Conservation (phyloP, 2,797 vertebrate genomes). For the Epinephelus coioides region DNA sequence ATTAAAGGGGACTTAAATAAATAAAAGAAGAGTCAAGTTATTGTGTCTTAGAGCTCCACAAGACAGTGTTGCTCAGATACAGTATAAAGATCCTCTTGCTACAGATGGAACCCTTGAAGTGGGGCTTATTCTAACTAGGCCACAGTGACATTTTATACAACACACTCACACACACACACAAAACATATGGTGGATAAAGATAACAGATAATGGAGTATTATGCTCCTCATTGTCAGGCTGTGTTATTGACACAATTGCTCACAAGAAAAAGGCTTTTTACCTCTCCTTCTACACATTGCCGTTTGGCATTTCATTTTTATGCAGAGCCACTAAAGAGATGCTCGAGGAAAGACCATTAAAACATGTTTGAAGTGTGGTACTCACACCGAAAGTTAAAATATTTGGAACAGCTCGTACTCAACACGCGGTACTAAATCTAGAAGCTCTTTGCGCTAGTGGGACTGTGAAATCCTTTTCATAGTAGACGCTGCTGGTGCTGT, state of each 20-base stretch:
- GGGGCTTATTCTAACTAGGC: constrained; percentile 51
- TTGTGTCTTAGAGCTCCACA: constrained; percentile 11
- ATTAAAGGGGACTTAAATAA: neutral
- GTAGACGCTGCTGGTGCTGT: constrained; percentile 31
- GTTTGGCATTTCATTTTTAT: constrained; percentile 34
- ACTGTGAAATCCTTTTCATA: constrained; percentile 39
- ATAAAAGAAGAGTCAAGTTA: neutral
- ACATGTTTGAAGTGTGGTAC: constrained; percentile 30
- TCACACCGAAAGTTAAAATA: constrained; percentile 25
- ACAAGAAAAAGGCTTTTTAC: constrained; percentile 21
- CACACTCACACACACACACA: constrained; percentile 21
- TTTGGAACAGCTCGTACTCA: constrained; percentile 36
- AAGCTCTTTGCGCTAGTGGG: constrained; percentile 29
- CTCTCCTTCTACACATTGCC: constrained; percentile 9
- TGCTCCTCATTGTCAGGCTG: constrained; percentile 18
- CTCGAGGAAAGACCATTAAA: constrained; percentile 16
- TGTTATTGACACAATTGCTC: constrained; percentile 18
- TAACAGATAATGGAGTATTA: constrained; percentile 47
- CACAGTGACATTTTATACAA: constrained; percentile 48
- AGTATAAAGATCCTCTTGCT: constrained; percentile 31
- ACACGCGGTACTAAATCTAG: constrained; percentile 25
- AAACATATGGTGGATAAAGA: constrained; percentile 57
- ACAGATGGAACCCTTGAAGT: constrained; percentile 46
- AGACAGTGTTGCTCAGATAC: constrained; percentile 18
- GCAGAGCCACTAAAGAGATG: constrained; percentile 8